Percentiles rank a stretch among this genome's conserved stretches.
Evolutionary conservation across 2,113 vertebrate genomes (phyloP).

Genomic region (Pedionomus torquatus): DNA sequence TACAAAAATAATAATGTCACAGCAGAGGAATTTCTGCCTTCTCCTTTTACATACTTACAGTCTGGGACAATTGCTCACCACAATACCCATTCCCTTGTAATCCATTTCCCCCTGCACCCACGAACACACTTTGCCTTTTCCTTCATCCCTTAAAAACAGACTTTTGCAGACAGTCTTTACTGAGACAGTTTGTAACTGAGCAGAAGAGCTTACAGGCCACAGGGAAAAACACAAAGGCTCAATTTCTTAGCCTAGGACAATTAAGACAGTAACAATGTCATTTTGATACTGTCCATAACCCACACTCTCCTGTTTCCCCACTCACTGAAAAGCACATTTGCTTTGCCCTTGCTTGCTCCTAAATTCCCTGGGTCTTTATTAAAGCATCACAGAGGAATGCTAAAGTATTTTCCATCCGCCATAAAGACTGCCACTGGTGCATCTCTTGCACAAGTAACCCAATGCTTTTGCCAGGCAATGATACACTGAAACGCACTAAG

Average conservation of each 20-base stretch:
- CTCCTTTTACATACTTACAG: not conserved
- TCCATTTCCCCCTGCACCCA: not conserved
- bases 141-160: not conserved
- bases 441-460: not conserved
- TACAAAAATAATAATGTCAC: not conserved
- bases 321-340: not conserved
- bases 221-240: not conserved
- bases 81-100: not conserved
- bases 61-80: not conserved
- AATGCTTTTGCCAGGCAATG: not conserved
- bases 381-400: not conserved
- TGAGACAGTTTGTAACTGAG: no score
- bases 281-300: fast-evolving
- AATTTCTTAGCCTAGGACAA: not conserved
- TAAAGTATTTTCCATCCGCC: not conserved
- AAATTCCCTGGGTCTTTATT: not conserved
- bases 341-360: not conserved
- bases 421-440: not conserved
- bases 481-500: not conserved
- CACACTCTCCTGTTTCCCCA: not conserved
- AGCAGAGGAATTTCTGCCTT: not conserved
- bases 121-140: not conserved
- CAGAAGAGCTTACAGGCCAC: not conserved
- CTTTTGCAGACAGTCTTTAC: not conserved
- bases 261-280: not conserved